These are phyloP conservation scores for Gila orcuttii DNA, from an alignment of 2,113 vertebrate species.

Conservation along the genomic window DNA sequence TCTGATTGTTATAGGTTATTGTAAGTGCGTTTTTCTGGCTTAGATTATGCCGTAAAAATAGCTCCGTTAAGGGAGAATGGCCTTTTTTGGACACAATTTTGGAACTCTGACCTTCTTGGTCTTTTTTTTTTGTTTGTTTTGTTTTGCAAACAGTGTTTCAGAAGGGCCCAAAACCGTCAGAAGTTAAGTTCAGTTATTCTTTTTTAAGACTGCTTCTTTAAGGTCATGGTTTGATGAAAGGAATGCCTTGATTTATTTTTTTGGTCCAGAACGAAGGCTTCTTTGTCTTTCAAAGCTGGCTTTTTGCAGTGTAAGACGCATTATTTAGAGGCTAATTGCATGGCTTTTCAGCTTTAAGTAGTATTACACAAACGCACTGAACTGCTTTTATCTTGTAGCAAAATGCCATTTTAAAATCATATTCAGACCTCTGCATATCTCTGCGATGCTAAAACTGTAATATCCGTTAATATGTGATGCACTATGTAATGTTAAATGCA, in stretches of 20 bases:
- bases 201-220: conserved; percentile 34
- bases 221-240: background rate
- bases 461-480: conserved; percentile 4
- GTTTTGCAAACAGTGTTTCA: background rate
- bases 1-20: conserved; percentile 16
- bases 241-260: background rate
- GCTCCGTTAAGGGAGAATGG: conserved; percentile 40
- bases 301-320: background rate
- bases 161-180: conserved; percentile 47
- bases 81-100: conserved; percentile 51
- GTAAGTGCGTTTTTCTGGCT: conserved; percentile 35
- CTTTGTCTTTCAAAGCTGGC: background rate
- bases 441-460: background rate
- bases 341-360: conserved; percentile 36
- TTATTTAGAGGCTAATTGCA: conserved; percentile 32
- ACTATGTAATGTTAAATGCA: background rate
- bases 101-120: conserved; percentile 4
- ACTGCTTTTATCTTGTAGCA: conserved; percentile 12
- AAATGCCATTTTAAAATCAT: conserved; percentile 25
- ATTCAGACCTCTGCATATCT: conserved; percentile 1
- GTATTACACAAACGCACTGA: conserved; percentile 26
- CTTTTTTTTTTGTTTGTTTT: conserved; percentile 32
- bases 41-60: conserved; percentile 46
- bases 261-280: conserved; percentile 4
- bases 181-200: conserved; percentile 45